A percentile compares a stretch with the other conserved stretches of the same genome.
These are phyloP conservation scores for Nemopilema nomurai DNA, from an alignment of 30 jellyfish, hydroid and myxozoan genomes.

Conservation along the genomic window DNA sequence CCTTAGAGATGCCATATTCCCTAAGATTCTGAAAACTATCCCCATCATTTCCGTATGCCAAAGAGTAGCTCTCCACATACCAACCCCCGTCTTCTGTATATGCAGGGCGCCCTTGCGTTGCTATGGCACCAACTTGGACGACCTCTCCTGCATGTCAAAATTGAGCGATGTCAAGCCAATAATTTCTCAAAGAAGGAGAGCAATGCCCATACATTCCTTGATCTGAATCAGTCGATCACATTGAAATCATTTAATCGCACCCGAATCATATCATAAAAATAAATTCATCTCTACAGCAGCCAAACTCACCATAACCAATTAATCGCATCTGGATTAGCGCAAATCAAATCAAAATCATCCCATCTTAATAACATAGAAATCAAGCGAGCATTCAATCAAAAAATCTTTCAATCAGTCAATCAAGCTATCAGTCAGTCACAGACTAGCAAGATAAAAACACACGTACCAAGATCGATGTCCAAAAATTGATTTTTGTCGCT, in stretches of 20 bases:
- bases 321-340: no score
- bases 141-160: conserved; percentile 35
- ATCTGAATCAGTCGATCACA: neutral
- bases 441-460: no score
- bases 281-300: no score
- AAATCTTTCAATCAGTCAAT: neutral
- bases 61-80: conserved; percentile 65
- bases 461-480: conserved; percentile 63
- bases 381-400: no score
- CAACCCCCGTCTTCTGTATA: conserved; percentile 72
- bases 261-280: no score
- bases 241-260: neutral
- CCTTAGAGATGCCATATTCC: conserved; percentile 73
- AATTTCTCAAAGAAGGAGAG: neutral
- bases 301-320: no score
- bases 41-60: conserved; percentile 70
- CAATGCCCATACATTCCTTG: neutral
- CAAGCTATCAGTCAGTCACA: neutral
- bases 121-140: conserved; percentile 69
- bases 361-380: no score
- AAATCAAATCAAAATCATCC: no score
- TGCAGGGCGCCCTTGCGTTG: conserved; percentile 80
- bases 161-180: neutral
- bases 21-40: conserved; percentile 51
- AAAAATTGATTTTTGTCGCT: conserved; percentile 58